Percentiles rank a stretch among this genome's conserved stretches.
Evolutionary conservation across 1,140 invertebrate genomes (phyloP).

Genomic region (Drosophila subpulchrella): DNA sequence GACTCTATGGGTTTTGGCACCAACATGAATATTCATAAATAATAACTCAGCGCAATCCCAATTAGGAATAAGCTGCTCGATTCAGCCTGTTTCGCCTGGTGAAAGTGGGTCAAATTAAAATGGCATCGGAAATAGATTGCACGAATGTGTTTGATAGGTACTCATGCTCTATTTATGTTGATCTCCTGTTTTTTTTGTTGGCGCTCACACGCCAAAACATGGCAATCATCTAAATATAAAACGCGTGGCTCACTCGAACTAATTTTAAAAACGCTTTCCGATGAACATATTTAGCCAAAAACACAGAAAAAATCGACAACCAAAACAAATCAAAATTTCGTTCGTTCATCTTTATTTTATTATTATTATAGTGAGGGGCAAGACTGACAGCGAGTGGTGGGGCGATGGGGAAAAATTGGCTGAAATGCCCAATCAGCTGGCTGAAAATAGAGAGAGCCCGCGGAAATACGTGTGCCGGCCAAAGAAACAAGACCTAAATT

Average conservation of each 20-base stretch:
- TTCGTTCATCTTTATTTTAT: constrained; percentile 46
- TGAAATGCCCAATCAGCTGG: constrained; percentile 64
- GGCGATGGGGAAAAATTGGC: constrained; percentile 12
- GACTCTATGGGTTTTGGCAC: constrained; percentile 50
- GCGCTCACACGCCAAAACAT: constrained; percentile 23
- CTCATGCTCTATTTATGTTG: constrained; percentile 40
- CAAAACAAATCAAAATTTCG: constrained; percentile 61
- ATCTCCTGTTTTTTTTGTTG: constrained; percentile 15
- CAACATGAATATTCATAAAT: constrained; percentile 58
- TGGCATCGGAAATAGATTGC: constrained; percentile 55
- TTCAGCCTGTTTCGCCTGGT: constrained; percentile 30
- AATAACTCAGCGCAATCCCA: constrained; percentile 42
- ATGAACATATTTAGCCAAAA: constrained; percentile 62
- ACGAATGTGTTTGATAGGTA: constrained; percentile 53
- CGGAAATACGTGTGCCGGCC: constrained; percentile 36
- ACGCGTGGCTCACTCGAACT: constrained; percentile 73
- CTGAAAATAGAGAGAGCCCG: constrained; percentile 11
- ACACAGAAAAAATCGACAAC: constrained; percentile 3
- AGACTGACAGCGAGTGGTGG: constrained; percentile 40
- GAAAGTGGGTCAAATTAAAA: constrained; percentile 75
- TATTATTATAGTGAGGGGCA: constrained; percentile 13
- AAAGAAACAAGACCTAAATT: constrained; percentile 69
- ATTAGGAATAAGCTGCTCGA: constrained; percentile 68
- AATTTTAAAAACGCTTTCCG: constrained; percentile 54
- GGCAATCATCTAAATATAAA: constrained; percentile 78